phyloP scores from a whole-genome alignment of 2,113 vertebrate genomes.

The Scophthalmus maximus region DNA sequence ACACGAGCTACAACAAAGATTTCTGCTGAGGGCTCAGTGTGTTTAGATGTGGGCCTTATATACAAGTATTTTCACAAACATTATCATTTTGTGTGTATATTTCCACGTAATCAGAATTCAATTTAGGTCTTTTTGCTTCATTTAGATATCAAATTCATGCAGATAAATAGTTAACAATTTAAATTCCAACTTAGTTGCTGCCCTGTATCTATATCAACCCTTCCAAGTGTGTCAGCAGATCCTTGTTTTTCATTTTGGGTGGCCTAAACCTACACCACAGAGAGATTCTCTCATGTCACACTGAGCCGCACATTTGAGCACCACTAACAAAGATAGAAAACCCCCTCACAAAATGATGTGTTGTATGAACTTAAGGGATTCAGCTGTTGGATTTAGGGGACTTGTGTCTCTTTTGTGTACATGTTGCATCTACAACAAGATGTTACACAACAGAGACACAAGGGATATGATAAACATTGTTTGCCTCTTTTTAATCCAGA shows the following conservation, averaged over 20 bases:
- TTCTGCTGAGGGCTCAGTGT: too few relatives aligned
- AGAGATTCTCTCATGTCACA: not conserved
- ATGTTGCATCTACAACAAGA: constrained; percentile 11
- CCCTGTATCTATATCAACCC: not conserved
- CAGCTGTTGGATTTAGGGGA: constrained; percentile 27
- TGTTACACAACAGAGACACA: not conserved
- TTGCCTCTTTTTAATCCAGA: constrained; percentile 10
- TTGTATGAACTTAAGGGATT: constrained; percentile 19
- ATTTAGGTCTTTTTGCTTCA: too few relatives aligned
- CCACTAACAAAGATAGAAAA: constrained; percentile 16
- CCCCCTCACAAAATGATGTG: constrained; percentile 32
- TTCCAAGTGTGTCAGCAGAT: not conserved
- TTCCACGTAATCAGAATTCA: too few relatives aligned
- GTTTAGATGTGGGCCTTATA: too few relatives aligned
- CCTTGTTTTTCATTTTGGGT: constrained; percentile 1
- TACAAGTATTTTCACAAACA: too few relatives aligned
- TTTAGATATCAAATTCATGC: too few relatives aligned
- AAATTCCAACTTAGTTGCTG: too few relatives aligned
- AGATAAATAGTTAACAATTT: too few relatives aligned
- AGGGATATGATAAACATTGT: constrained; percentile 12
- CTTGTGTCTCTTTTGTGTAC: constrained; percentile 15
- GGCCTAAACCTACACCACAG: not conserved
- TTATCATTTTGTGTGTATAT: too few relatives aligned
- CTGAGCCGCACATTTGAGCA: not conserved
- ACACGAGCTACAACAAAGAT: not conserved